Conservation (phyloP, 2,888 invertebrate species). For the Mimumesa dahlbomi region DNA sequence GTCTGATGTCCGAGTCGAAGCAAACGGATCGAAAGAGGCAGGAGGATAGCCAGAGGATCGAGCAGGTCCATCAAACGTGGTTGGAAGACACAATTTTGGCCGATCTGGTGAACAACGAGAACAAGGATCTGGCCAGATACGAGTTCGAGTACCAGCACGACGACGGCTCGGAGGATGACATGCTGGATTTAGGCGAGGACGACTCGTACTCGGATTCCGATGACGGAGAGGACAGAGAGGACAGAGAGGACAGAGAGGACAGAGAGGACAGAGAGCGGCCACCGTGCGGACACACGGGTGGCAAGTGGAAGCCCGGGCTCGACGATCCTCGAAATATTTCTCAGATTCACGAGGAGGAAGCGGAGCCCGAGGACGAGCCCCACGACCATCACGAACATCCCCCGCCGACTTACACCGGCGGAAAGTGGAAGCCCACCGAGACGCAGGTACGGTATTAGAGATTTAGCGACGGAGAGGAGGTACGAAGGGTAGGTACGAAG, state of each 20-base stretch:
- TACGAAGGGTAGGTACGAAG: neutral
- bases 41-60: slow-evolving; percentile 66
- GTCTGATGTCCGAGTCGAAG: slow-evolving; percentile 53
- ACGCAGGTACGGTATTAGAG: slow-evolving; percentile 49
- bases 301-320: slow-evolving; percentile 88
- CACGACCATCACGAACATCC: slow-evolving; percentile 75
- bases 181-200: slow-evolving; percentile 80
- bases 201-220: slow-evolving; percentile 83
- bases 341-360: slow-evolving; percentile 78
- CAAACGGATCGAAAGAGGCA: slow-evolving; percentile 65
- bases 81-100: slow-evolving; percentile 73
- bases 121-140: slow-evolving; percentile 68
- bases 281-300: slow-evolving; percentile 84
- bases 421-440: slow-evolving; percentile 84
- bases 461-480: neutral
- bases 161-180: slow-evolving; percentile 73
- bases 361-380: slow-evolving; percentile 67
- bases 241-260: slow-evolving; percentile 82
- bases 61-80: slow-evolving; percentile 71
- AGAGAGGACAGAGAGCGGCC: slow-evolving; percentile 81
- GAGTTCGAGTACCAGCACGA: slow-evolving; percentile 73
- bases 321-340: slow-evolving; percentile 65
- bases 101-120: slow-evolving; percentile 68
- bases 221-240: slow-evolving; percentile 80
- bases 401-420: slow-evolving; percentile 83